A percentile compares a stretch with the other conserved stretches of the same genome.
Conservation (phyloP, 2,888 invertebrate genomes). For the Meta bourneti region DNA sequence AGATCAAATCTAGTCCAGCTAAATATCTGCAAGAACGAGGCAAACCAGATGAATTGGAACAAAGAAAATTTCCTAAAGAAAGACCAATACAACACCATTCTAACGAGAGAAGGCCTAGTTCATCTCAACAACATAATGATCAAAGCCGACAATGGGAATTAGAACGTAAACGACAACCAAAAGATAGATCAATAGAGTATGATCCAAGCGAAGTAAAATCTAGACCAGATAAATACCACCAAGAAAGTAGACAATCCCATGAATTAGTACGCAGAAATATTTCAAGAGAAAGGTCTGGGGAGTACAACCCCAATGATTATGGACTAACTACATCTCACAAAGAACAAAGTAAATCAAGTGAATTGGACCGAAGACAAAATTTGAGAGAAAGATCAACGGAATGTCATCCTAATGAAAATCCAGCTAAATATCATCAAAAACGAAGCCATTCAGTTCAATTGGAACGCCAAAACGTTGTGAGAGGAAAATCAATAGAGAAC, state of each 20-base stretch:
- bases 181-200: neutral
- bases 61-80: neutral
- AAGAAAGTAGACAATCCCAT: neutral
- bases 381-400: neutral
- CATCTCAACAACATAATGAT: neutral
- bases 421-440: neutral
- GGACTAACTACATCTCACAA: neutral
- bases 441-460: neutral
- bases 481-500: neutral
- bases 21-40: neutral
- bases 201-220: neutral
- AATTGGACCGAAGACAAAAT: neutral
- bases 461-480: neutral
- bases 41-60: neutral
- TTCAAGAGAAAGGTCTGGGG: neutral
- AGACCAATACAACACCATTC: neutral
- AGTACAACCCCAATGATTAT: neutral
- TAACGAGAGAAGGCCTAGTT: neutral
- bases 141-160: neutral
- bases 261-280: neutral
- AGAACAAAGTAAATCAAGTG: neutral
- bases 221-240: neutral
- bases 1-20: neutral
- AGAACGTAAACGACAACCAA: neutral
- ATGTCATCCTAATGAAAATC: neutral